These are phyloP conservation scores for Aphelocoma coerulescens DNA, from an alignment of 2,113 vertebrate species.

Conservation along the genomic window DNA sequence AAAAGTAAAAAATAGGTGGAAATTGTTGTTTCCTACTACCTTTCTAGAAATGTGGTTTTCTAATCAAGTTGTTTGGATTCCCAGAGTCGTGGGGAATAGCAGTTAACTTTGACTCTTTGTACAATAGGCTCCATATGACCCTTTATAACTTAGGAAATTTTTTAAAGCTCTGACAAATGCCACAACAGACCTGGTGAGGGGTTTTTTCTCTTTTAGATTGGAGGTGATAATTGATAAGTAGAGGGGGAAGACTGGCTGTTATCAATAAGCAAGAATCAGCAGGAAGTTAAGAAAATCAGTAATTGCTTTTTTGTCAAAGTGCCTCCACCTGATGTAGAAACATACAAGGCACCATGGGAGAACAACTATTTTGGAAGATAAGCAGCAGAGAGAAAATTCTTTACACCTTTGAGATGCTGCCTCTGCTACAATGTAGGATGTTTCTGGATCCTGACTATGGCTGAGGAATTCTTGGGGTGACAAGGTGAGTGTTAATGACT, in stretches of 20 bases:
- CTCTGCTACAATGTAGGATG: fast-evolving
- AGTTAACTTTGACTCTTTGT: not conserved
- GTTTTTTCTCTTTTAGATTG: not conserved
- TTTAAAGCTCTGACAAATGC: not conserved
- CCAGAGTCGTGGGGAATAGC: not conserved
- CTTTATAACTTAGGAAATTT: not conserved
- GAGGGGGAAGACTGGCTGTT: not conserved
- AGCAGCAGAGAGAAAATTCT: not conserved
- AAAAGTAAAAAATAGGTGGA: not conserved
- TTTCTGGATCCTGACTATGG: not conserved
- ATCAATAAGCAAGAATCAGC: not conserved
- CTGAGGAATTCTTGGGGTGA: not conserved
- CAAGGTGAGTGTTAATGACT: not conserved
- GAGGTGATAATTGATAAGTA: not conserved
- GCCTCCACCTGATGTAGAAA: not conserved
- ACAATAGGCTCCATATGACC: not conserved
- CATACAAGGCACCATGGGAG: not conserved
- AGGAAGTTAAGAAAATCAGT: not conserved
- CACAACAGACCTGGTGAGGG: not conserved
- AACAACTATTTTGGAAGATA: not conserved
- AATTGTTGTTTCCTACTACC: not conserved
- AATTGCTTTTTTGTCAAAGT: not conserved
- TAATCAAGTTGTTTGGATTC: not conserved
- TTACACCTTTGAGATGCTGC: fast-evolving
- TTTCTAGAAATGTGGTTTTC: not conserved